Conservation (phyloP, 35 echinoderm and acorn worm genomes). For the Heliocidaris tuberculata region DNA sequence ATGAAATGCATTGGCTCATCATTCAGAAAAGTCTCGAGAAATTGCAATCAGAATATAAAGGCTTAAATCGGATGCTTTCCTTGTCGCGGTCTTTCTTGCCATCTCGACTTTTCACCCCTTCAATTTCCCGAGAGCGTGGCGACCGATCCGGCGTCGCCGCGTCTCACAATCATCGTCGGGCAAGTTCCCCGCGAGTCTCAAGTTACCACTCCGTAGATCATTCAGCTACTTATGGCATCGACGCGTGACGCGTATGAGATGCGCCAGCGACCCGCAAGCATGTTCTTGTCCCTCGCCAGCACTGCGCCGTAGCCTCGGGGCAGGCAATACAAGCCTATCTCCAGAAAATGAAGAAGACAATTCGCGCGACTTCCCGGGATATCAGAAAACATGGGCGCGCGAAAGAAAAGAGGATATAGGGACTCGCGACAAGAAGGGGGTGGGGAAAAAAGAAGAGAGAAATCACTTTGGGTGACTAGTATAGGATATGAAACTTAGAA, state of each 20-base stretch:
- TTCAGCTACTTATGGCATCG: conserved; percentile 48
- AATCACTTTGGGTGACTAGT: conserved; percentile 40
- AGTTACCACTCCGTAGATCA: conserved; percentile 51
- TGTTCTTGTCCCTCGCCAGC: neutral
- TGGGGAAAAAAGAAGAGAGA: neutral
- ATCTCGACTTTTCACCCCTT: conserved; percentile 49
- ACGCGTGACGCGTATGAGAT: conserved; percentile 40
- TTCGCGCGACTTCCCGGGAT: conserved; percentile 6
- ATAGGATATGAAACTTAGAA: conserved; percentile 9
- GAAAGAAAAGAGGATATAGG: neutral
- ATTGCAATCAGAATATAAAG: neutral
- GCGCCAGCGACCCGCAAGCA: conserved; percentile 41
- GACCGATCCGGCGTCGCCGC: conserved; percentile 29
- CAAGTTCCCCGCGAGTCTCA: conserved; percentile 44
- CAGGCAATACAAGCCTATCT: conserved; percentile 43
- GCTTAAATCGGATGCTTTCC: neutral
- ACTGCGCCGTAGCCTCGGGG: conserved; percentile 28
- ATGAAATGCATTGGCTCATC: neutral
- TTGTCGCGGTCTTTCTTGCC: conserved; percentile 23
- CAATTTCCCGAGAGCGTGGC: conserved; percentile 49
- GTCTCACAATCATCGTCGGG: conserved; percentile 40
- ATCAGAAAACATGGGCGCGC: conserved; percentile 22
- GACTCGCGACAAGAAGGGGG: neutral
- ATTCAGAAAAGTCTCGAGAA: neutral
- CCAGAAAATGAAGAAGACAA: conserved; percentile 40